phyloP scores from a whole-genome alignment of 2,113 vertebrate genomes.

The Pycnonotus jocosus region DNA sequence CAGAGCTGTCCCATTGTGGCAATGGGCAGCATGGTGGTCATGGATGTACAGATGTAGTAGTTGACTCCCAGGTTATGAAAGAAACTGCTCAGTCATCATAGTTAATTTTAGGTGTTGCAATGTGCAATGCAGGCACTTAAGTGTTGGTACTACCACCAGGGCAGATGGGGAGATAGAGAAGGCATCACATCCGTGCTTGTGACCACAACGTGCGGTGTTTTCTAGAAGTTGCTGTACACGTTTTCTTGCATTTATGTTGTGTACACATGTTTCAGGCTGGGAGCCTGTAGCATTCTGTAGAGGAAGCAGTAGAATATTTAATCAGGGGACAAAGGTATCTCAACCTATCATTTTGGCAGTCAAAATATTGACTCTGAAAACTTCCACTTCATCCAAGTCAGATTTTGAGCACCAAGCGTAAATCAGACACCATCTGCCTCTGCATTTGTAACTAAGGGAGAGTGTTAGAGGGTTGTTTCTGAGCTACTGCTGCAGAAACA shows the following conservation, averaged over 20 bases:
- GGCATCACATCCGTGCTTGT: not conserved
- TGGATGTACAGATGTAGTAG: not conserved
- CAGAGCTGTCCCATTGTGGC: not conserved
- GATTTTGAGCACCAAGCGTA: not conserved
- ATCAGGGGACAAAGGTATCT: not conserved
- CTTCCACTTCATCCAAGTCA: not conserved
- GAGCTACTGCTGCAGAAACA: not conserved
- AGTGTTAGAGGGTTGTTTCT: not conserved
- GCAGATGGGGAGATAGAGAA: not conserved
- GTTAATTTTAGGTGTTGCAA: not conserved
- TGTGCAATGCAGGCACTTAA: fast-evolving
- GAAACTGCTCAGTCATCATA: not conserved
- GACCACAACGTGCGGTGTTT: not conserved
- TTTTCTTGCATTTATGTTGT: not conserved
- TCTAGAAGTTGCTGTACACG: not conserved
- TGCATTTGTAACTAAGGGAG: not conserved
- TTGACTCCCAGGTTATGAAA: not conserved
- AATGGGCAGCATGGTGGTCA: not conserved
- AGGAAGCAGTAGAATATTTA: not conserved
- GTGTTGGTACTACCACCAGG: not conserved
- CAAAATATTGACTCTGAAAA: not conserved
- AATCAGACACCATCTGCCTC: not conserved
- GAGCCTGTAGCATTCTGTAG: not conserved
- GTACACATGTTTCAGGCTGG: not conserved
- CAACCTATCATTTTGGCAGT: not conserved